Base-by-base conservation (phyloP, 2,888 invertebrate species). In the Synanthedon tipuliformis region DNA sequence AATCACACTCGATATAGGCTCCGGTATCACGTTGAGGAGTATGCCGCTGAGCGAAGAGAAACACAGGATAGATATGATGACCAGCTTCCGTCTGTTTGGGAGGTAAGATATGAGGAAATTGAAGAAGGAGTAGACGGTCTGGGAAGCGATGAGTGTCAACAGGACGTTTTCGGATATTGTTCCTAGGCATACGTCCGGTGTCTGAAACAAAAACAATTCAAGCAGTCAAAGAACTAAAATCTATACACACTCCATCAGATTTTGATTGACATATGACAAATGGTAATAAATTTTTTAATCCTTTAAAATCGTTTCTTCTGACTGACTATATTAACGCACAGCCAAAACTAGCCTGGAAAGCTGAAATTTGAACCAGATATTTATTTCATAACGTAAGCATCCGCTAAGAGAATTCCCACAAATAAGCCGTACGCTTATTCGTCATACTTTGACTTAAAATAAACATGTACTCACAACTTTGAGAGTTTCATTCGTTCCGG, bases 71-170 rank as follows among this genome's bases (percentile, higher is more conserved):
- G 75, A 65, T 62, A 90, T 71, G 15, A 90, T 68, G 1, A 90
- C 73, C 40, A 75, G 75, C 58, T 89, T 88, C 55, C 92, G 88
- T 81, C 58, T 89, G 68, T 70, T 88, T 70, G 65, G 92, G 75
- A 69, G 89, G 86, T 78, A 80, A 2, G 87, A 82, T 54, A 87
- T 76, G 1, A 89, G 60, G 51, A 92, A 71, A 69, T 92, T 93
- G 10, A 91, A 87, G 40, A 90, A 62, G 0, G 92, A 80, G 59
- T 91, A 92, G 34, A 88, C 80, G 0, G 81, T 73, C 7, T 93
- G 93, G 51, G 93, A 91, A 0, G 87, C 81, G n/a, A 92, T 82
- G 3, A 93, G 89, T 10, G 91, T 90, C 52, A 89, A 69, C 57
- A 93, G 92, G 0, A 92, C 90, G 54, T 86, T 86, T 3, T 86